A percentile compares a stretch with the other conserved stretches of the same genome.
These are phyloP conservation scores for Orchesella flavescens DNA, from an alignment of 2,888 invertebrate genomes.

Conservation along the genomic window DNA sequence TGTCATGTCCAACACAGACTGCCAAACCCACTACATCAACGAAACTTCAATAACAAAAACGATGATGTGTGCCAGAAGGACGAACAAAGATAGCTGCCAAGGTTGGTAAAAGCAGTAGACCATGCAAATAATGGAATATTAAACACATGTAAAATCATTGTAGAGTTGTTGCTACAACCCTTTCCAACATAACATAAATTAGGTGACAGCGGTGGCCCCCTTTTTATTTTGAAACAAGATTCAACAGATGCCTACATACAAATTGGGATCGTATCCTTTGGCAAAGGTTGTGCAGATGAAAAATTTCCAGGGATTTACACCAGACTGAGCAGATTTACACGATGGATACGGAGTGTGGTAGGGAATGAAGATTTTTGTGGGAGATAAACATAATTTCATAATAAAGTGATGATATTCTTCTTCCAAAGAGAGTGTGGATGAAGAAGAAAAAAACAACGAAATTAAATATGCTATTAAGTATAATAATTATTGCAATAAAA, in stretches of 20 bases:
- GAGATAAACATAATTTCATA: neutral
- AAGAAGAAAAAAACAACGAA: too few species aligned
- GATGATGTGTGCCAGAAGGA: conserved; percentile 63
- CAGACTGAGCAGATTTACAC: conserved; percentile 53
- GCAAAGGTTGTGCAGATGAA: conserved; percentile 56
- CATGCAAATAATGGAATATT: too few species aligned
- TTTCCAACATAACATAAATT: neutral
- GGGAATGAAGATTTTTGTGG: conserved; percentile 30
- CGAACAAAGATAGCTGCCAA: conserved; percentile 59
- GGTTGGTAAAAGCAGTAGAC: conserved; percentile 29
- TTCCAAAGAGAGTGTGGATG: too few species aligned
- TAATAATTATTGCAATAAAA: too few species aligned
- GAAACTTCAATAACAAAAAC: conserved; percentile 44
- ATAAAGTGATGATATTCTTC: neutral
- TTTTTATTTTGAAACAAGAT: conserved; percentile 40
- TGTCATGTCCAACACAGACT: conserved; percentile 56
- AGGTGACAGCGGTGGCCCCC: conserved; percentile 55
- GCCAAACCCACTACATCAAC: conserved; percentile 50
- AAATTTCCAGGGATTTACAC: conserved; percentile 62
- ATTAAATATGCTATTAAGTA: neutral
- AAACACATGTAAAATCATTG: too few species aligned
- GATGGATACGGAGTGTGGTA: conserved; percentile 55
- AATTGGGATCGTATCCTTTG: conserved; percentile 62
- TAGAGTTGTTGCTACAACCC: neutral
- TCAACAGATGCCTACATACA: conserved; percentile 45